Conservation (phyloP, 37 sponge, comb jelly and placozoan species). For the Eunapius fragilis region DNA sequence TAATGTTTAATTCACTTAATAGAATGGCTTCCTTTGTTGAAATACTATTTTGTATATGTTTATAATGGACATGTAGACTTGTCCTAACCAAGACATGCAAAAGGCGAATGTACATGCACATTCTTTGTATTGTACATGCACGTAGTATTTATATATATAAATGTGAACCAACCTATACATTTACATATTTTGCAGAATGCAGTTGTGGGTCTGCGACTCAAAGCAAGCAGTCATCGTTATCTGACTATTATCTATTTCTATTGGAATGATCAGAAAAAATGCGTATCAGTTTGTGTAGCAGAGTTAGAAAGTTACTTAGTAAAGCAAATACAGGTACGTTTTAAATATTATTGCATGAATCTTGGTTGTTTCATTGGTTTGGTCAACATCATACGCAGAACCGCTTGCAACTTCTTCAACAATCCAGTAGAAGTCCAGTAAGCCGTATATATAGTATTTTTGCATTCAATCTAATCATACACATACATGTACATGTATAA, state of each 20-base stretch:
- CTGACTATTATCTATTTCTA: conserved; percentile 57
- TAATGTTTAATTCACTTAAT: no score
- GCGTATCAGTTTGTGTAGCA: conserved; percentile 46
- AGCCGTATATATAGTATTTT: not conserved
- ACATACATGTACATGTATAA: not conserved
- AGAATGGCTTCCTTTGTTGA: no score
- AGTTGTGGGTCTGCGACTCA: conserved; percentile 36
- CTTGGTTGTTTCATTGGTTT: not conserved
- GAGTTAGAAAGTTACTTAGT: conserved; percentile 54
- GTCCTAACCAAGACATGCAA: no score
- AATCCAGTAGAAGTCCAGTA: not conserved
- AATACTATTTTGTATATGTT: no score
- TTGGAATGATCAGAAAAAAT: conserved; percentile 59
- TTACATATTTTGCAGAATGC: conserved; percentile 55
- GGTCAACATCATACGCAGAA: not conserved
- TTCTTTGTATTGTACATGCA: no score
- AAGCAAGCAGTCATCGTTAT: conserved; percentile 4
- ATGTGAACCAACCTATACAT: no score
- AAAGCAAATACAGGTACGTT: conserved; percentile 53
- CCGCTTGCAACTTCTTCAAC: not conserved
- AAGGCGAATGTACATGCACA: no score
- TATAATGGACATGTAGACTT: no score
- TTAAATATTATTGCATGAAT: not conserved
- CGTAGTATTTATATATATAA: no score
- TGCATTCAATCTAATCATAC: no score